Evolutionary conservation across 2,888 invertebrate genomes (phyloP), one percentile per base, ranked within the genome.

Genomic region (Beris morrisii): DNA sequence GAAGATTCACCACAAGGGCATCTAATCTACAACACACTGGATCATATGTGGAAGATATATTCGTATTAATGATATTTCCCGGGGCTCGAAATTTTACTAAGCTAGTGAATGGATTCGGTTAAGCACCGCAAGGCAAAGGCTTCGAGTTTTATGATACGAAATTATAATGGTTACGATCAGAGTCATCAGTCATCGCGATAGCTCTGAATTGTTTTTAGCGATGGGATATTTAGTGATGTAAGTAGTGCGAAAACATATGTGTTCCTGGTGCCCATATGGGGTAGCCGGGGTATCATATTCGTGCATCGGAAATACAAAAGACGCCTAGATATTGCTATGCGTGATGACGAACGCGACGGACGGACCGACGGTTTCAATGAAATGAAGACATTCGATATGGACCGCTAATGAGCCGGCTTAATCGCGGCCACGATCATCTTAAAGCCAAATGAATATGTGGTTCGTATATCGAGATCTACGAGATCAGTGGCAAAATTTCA

Each of bases 371-470:
- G 38, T 9, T 38, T 38, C 38, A 61, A 38, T 52, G 52, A 50
- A 61, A 61, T 61, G 61, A 61, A 61, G 61, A 61, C 52, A 61
- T 61, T 61, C 52, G 61, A 61, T 61, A 61, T 13, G 15, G 52
- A 50, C 52, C 43, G 13, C 61, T 61, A 61, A 61, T 61, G 61
- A 61, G 15, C 52, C 61, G 52, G 22, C 15, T 28, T 22, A 50
- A 61, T 61, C 61, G 38, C 22, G n/a, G 22, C 31, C 50, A 50
- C 61, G 50, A 61, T 61, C 61, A 22, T 28, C 50, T 50, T 61
- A 50, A 61, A 50, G 52, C 48, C 58, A 48, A 46, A 46, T 59
- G 46, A 38, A 12, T 38, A 5, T 6, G n/a, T 59, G 38, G 38
- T 5, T 38, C 38, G 5, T 13, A 12, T 7, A 22, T 15, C 31